phyloP scores from a whole-genome alignment of 92 coral and sea anemone genomes.

The Epizoanthus scotinus region DNA sequence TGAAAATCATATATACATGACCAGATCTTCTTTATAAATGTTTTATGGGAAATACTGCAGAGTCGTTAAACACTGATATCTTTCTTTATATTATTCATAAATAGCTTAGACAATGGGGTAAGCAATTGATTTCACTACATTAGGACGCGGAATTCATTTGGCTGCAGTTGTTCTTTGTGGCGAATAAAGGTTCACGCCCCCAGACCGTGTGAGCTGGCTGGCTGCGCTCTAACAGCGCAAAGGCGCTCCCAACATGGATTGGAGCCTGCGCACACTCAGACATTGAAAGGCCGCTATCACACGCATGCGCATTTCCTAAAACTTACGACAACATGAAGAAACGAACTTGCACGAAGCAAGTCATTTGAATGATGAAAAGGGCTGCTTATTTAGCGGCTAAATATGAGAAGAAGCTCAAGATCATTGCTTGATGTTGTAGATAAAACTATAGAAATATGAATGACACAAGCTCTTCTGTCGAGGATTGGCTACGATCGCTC shows the following conservation, averaged over 20 bases:
- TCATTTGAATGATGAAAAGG: slow-evolving; percentile 28
- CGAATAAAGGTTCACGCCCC: slow-evolving; percentile 14
- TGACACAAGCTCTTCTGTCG: slow-evolving; percentile 51
- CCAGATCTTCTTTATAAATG: too few relatives aligned
- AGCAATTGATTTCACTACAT: too few relatives aligned
- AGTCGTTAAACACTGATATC: too few relatives aligned
- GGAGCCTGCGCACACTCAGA: slow-evolving; percentile 22
- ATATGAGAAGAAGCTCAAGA: slow-evolving; percentile 37
- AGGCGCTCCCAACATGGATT: neutral
- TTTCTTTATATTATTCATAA: too few relatives aligned
- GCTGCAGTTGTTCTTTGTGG: too few relatives aligned
- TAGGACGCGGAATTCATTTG: too few relatives aligned
- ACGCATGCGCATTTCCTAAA: slow-evolving; percentile 30
- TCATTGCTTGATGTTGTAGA: slow-evolving; percentile 33
- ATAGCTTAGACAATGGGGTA: too few relatives aligned
- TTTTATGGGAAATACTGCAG: too few relatives aligned
- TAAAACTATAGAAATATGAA: slow-evolving; percentile 10
- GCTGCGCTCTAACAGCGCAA: too few relatives aligned
- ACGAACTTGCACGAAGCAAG: neutral
- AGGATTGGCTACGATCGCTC: slow-evolving; percentile 98
- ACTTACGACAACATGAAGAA: slow-evolving; percentile 24
- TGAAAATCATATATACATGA: too few relatives aligned
- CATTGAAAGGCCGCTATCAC: slow-evolving; percentile 35
- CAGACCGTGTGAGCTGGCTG: slow-evolving; percentile 2
- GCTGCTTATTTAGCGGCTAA: slow-evolving; percentile 20